These are phyloP conservation scores for Probosciger aterrimus DNA, from an alignment of 2,113 vertebrate genomes.

Conservation along the genomic window DNA sequence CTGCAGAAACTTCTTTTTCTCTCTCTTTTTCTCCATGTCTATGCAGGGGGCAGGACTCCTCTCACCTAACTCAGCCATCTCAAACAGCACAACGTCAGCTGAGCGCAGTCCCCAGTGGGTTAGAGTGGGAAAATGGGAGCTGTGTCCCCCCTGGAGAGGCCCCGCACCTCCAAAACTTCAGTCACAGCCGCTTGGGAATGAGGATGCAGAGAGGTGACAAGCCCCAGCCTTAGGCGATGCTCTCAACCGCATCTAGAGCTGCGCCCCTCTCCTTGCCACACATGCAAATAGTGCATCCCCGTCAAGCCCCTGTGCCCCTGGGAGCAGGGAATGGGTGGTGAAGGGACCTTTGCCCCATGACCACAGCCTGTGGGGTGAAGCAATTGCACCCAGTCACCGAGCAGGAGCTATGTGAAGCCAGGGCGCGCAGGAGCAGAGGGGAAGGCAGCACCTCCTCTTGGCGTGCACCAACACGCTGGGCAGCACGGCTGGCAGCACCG, in stretches of 20 bases:
- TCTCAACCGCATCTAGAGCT: rapidly evolving
- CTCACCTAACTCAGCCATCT: background rate
- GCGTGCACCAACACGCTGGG: background rate
- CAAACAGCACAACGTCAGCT: background rate
- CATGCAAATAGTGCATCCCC: rapidly evolving
- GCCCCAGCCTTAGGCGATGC: background rate
- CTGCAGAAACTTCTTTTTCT: background rate
- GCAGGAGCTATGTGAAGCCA: background rate
- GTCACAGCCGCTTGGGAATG: rapidly evolving
- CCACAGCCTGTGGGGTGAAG: background rate
- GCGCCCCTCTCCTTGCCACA: rapidly evolving
- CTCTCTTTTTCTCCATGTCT: background rate
- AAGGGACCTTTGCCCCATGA: background rate
- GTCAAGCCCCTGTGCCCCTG: rapidly evolving
- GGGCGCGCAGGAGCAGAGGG: background rate
- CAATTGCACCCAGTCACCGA: background rate
- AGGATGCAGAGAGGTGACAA: background rate
- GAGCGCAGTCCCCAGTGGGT: background rate
- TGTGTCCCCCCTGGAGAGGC: background rate
- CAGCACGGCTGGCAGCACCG: rapidly evolving
- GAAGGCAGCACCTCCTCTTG: background rate
- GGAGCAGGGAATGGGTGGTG: background rate
- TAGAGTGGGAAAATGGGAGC: rapidly evolving
- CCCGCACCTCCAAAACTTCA: background rate
- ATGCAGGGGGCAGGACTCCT: background rate